Base-by-base conservation (phyloP, 2,797 vertebrate species). In the Emys orbicularis region DNA sequence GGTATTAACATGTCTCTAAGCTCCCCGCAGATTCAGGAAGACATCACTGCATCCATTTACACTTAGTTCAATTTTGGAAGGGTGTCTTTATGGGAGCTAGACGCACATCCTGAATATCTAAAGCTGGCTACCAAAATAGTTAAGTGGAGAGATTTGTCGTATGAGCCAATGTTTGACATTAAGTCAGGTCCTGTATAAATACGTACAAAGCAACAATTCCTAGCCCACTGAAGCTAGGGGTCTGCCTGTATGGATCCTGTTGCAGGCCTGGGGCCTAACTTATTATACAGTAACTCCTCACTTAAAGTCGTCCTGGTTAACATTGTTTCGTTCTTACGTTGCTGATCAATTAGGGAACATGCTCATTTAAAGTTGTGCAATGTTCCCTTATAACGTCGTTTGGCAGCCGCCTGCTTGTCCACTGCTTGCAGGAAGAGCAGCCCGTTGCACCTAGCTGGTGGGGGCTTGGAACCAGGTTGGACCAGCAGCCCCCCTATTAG, bases 121-220 rank as follows among this genome's bases (percentile, higher is more conserved):
- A 21, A 37, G n/a, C 2, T 68, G n/a, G 18, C 65, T 37, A 37
- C n/a, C n/a, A 68, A 10, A 68, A 68, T n/a, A 37, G 19, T 37
- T 37, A 68, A 68, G 65, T 68, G n/a, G n/a, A 21, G 7, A n/a
- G 8, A 34, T n/a, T 27, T 49, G 41, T 25, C 47, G 21, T 49
- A 44, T 77, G 53, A 77, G 84, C 21, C 72, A 16, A 25, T 56
- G 3, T 89, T 81, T 37, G 53, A 74, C 3, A 11, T 4, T 54
- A 5, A 0, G 0, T 25, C 3, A 10, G 27, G 6, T 27, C 12
- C 44, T 34, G 31, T 56, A n/a, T 11, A 53, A 88, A 76, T 1
- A 1, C 31, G 53, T 1, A 0, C 3, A 41, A 68, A 68, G 65
- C n/a, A 68, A 37, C 18, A 21, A 19, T 72, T 41, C 68, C 37